phyloP scores from a whole-genome alignment of 2,113 vertebrate genomes.

The Shinisaurus crocodilurus region DNA sequence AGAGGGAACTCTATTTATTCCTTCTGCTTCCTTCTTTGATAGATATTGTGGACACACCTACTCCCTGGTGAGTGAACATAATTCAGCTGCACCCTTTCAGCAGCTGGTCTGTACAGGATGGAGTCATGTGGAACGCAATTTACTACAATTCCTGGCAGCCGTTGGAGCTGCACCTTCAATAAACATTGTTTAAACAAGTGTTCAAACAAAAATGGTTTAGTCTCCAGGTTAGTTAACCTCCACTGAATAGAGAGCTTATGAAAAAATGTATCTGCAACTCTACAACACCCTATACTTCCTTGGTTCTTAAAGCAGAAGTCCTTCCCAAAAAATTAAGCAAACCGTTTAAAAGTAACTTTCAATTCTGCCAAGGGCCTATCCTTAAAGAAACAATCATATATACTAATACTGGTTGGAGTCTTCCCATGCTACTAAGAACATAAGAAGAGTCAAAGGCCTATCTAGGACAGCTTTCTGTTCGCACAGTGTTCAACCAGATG shows the following conservation, averaged over 20 bases:
- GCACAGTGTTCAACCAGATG: too few relatives aligned
- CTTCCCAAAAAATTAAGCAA: background rate
- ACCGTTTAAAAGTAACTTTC: background rate
- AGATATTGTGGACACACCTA: background rate
- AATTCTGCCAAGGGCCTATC: background rate
- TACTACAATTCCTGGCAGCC: background rate
- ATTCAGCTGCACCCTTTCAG: background rate
- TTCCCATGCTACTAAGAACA: background rate
- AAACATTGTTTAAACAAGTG: conserved; percentile 54
- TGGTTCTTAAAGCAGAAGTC: background rate
- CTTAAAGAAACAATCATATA: background rate
- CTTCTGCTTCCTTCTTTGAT: background rate
- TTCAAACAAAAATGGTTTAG: conserved; percentile 51
- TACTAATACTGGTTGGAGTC: background rate
- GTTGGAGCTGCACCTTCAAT: conserved; percentile 46
- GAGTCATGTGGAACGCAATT: background rate
- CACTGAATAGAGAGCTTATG: background rate
- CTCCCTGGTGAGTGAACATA: background rate
- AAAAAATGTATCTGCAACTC: background rate
- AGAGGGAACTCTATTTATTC: background rate
- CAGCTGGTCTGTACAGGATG: conserved; percentile 15
- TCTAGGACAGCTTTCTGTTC: too few relatives aligned
- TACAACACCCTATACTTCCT: background rate
- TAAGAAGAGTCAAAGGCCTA: too few relatives aligned
- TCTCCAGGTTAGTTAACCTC: conserved; percentile 15